A percentile compares a stretch with the other conserved stretches of the same genome.
Evolutionary conservation across 2,113 vertebrate genomes (phyloP).

Genomic region (Nothocercus julius): DNA sequence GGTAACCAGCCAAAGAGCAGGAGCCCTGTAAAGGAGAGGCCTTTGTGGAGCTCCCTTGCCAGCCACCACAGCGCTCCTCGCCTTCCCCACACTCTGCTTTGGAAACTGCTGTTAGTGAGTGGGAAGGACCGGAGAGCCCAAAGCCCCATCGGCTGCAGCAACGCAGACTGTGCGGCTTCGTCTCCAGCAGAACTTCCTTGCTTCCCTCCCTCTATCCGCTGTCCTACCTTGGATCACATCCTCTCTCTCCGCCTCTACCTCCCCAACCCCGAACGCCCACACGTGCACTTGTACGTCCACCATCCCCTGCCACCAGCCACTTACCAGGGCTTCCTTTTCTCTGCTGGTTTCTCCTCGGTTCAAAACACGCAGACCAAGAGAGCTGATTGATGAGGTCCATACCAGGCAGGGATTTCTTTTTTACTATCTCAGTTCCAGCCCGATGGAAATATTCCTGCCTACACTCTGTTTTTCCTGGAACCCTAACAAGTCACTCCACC

Average conservation of each 20-base stretch:
- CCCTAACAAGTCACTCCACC: not conserved
- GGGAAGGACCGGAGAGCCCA: not conserved
- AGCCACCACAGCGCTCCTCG: not conserved
- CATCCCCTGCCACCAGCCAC: not conserved
- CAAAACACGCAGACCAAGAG: constrained; percentile 14
- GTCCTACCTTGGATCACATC: not conserved
- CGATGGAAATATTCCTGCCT: constrained; percentile 4
- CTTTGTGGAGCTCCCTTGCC: not conserved
- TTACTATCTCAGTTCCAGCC: not conserved
- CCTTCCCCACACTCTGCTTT: not conserved
- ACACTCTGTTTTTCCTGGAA: constrained; percentile 30
- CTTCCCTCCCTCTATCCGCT: not conserved
- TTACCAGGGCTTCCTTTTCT: constrained; percentile 33
- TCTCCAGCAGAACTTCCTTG: not conserved
- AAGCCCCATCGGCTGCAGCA: not conserved
- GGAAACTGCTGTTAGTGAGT: not conserved
- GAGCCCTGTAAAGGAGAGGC: not conserved
- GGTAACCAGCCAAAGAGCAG: not conserved
- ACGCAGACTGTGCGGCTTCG: not conserved
- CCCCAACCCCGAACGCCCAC: not conserved
- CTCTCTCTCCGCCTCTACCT: not conserved
- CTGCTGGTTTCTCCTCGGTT: constrained; percentile 14
- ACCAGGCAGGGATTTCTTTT: not conserved
- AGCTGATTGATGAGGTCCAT: constrained; percentile 43
- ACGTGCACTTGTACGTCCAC: not conserved